These are phyloP conservation scores for Clarias platycephalus DNA, from an alignment of 2,797 vertebrate species.

Conservation along the genomic window DNA sequence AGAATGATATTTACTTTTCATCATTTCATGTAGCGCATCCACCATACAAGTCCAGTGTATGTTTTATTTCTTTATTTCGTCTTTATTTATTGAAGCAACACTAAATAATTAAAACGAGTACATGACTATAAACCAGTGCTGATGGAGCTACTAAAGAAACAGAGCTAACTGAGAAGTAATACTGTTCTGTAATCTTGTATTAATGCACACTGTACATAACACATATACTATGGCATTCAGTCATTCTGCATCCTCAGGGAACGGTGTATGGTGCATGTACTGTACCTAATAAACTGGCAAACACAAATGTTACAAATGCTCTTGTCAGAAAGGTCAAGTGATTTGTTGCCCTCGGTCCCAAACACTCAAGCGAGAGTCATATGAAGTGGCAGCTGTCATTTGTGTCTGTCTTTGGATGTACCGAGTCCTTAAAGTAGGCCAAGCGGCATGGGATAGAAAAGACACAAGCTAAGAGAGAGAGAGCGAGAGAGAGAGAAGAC, in stretches of 20 bases:
- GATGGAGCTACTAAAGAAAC: background rate
- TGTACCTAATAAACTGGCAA: background rate
- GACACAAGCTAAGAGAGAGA: background rate
- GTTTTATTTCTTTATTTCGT: background rate
- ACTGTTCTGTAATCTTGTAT: background rate
- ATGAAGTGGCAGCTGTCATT: conserved; percentile 47
- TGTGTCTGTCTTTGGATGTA: conserved; percentile 44
- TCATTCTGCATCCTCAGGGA: background rate
- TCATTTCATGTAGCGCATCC: background rate
- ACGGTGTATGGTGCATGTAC: background rate
- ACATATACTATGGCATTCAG: background rate
- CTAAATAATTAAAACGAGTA: background rate
- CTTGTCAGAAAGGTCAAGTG: conserved; percentile 14
- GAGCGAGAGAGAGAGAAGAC: conserved; percentile 20
- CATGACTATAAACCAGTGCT: background rate
- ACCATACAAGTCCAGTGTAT: background rate
- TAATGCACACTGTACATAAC: background rate
- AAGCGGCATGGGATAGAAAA: conserved; percentile 24
- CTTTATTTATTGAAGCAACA: too few relatives aligned
- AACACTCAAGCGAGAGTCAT: conserved; percentile 46
- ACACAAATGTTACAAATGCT: background rate
- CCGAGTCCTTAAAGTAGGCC: conserved; percentile 48
- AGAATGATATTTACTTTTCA: background rate
- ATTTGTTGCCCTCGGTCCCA: conserved; percentile 30
- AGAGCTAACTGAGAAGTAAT: background rate